Conservation (phyloP, 1,140 invertebrate species). For the Drosophila repletoides region DNA sequence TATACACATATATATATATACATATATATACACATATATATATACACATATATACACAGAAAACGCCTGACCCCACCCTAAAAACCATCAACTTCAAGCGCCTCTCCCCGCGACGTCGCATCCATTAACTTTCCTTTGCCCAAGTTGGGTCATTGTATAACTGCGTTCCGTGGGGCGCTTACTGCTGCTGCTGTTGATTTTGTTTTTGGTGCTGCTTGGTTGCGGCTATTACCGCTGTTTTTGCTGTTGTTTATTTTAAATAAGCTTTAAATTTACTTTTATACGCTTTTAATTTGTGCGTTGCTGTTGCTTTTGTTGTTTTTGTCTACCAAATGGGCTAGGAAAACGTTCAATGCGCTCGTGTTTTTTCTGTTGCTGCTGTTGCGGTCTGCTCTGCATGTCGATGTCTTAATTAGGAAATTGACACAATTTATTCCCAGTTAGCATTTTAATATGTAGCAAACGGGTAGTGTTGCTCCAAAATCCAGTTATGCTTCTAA, state of each 20-base stretch:
- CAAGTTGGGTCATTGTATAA: conserved; percentile 38
- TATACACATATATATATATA: neutral
- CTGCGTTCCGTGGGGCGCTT: conserved; percentile 20
- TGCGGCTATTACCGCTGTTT: conserved; percentile 24
- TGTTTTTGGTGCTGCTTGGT: conserved; percentile 8
- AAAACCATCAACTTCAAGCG: conserved; percentile 1
- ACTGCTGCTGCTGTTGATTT: conserved; percentile 20
- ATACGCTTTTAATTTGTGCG: conserved; percentile 65
- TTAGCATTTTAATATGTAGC: conserved; percentile 14
- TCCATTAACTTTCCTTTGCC: neutral
- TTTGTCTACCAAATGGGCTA: no score
- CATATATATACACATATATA: neutral
- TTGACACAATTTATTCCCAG: conserved; percentile 38
- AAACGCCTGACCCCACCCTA: conserved; percentile 8
- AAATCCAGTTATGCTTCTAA: no score
- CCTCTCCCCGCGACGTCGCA: neutral
- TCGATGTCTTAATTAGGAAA: conserved; percentile 62
- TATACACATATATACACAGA: neutral
- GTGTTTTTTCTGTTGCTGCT: conserved; percentile 18
- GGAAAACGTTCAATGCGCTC: no score
- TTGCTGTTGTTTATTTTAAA: conserved; percentile 58
- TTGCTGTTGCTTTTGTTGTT: conserved; percentile 11
- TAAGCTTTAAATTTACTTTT: conserved; percentile 76
- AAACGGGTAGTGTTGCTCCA: no score
- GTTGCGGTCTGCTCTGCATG: conserved; percentile 10